Evolutionary conservation across 2,113 vertebrate species (phyloP).

Genomic region (Neolamprologus ventralis): DNA sequence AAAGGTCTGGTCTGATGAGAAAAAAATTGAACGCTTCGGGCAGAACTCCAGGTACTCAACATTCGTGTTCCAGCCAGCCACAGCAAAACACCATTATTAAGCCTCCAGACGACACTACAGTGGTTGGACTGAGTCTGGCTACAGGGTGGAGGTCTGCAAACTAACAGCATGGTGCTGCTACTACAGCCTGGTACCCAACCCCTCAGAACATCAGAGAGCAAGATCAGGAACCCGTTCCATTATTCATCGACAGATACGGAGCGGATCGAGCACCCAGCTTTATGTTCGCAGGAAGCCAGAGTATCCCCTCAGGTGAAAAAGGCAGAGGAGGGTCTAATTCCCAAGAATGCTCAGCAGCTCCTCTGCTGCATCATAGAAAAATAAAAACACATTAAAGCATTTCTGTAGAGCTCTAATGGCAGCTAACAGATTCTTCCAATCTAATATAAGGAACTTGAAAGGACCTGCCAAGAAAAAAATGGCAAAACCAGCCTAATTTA

Average conservation of each 20-base stretch:
- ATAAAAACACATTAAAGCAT: background rate
- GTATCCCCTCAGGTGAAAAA: background rate
- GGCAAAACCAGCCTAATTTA: background rate
- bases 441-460: background rate
- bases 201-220: background rate
- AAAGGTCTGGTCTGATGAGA: background rate
- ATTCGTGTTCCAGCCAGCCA: background rate
- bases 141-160: background rate
- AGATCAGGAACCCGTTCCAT: background rate
- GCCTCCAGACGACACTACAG: background rate
- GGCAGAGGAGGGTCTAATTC: background rate
- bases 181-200: background rate
- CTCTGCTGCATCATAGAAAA: background rate
- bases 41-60: background rate
- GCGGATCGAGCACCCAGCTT: background rate
- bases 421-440: too few species aligned
- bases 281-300: background rate
- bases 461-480: background rate
- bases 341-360: background rate
- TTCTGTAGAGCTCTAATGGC: background rate
- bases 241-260: background rate
- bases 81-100: background rate
- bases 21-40: background rate
- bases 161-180: background rate
- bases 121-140: background rate